Evolutionary conservation across 2,888 invertebrate species (phyloP), one percentile per base, ranked within the genome.

Genomic region (Mythimna lalbum): DNA sequence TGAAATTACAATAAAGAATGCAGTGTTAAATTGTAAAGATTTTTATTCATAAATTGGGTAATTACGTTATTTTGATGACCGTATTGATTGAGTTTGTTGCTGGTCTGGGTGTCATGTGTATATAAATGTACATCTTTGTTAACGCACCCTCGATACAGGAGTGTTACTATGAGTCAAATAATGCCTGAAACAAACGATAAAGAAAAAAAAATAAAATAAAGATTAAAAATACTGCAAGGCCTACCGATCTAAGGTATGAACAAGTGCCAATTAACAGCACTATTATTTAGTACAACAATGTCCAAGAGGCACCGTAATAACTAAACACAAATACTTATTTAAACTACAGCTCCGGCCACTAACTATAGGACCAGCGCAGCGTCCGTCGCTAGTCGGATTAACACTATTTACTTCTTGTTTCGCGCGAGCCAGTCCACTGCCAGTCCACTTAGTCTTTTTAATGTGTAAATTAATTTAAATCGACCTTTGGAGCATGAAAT

Each of bases 391-490:
- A 87, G 88, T 91, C 90, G 89, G 92, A 93, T 94, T 93, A 94
- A 88, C 88, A 91, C 90, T 92, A 91, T 93, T 93, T 92, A 93
- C 92, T 91, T 87, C 89, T 88, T 87, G 89, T 89, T 90, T 87
- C 87, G 84, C 88, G 80, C 84, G 69, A 78, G 84, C 82, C 85
- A 84, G 87, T 86, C 84, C 87, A 91, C 91, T 77, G 84, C 82
- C 86, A 84, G 87, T 86, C 85, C 87, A 91, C 91, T 93, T 91
- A 83, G 87, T 92, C 91, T 91, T 91, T 92, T 91, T 91, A 93
- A 93, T 92, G 93, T 93, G 87, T 93, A 93, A 94, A 95, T 95
- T 94, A 95, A 95, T 95, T 95, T 93, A 92, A 92, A 92, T 90
- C 91, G 91, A 93, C 93, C 92, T 92, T 92, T 91, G 90, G 84